These are phyloP conservation scores for Synanceia verrucosa DNA, from an alignment of 2,797 vertebrate species.

Conservation along the genomic window DNA sequence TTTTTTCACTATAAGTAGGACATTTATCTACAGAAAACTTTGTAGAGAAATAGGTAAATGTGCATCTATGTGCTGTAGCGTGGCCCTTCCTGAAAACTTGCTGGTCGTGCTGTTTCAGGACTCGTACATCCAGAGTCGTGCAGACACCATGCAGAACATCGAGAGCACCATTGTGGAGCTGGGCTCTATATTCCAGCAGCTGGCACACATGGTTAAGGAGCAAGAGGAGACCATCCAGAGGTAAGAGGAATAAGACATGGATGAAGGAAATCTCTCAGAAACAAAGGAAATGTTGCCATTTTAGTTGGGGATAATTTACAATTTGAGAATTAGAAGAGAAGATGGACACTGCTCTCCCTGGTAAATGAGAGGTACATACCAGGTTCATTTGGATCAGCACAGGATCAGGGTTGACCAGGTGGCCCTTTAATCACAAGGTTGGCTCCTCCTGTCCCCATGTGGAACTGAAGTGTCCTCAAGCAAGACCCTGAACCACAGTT, in stretches of 20 bases:
- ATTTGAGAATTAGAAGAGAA: background rate
- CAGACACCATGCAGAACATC: constrained; percentile 96
- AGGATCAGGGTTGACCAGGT: no score
- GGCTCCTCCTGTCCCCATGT: background rate
- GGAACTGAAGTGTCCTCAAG: background rate
- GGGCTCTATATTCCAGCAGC: constrained; percentile 95
- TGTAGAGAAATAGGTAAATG: background rate
- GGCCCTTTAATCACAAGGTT: no score
- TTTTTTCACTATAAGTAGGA: background rate
- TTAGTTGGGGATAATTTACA: background rate
- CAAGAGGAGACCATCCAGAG: constrained; percentile 95
- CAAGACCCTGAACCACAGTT: background rate
- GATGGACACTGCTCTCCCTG: background rate
- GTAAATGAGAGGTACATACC: background rate
- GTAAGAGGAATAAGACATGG: constrained; percentile 63
- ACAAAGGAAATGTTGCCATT: background rate
- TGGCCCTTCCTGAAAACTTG: background rate
- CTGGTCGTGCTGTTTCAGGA: constrained; percentile 76
- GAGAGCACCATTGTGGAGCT: constrained; percentile 95
- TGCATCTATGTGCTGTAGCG: background rate
- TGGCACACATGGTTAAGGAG: constrained; percentile 96
- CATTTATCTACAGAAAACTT: background rate
- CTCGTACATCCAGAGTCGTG: constrained; percentile 93
- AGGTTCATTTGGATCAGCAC: background rate
- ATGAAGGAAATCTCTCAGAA: background rate